phyloP scores from a whole-genome alignment of 2,113 vertebrate species.

The Pardalotus punctatus region DNA sequence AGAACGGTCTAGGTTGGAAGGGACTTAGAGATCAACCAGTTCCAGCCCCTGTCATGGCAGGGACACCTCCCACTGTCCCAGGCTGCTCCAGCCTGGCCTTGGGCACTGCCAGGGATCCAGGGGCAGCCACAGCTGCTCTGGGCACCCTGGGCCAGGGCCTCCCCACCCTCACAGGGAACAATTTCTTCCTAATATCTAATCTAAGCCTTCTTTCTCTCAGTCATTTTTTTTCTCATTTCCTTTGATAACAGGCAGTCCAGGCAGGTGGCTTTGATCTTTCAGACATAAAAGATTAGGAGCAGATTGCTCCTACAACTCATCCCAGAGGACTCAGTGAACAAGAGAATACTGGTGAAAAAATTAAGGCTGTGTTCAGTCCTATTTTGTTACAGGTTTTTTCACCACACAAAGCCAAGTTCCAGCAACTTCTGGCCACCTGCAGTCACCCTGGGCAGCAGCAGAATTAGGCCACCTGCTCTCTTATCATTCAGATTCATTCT shows the following conservation, averaged over 20 bases:
- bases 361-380: not conserved
- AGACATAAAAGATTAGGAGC: not conserved
- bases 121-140: not conserved
- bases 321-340: not conserved
- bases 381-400: not conserved
- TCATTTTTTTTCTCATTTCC: not conserved
- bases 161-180: rapidly evolving
- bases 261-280: not conserved
- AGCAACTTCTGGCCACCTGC: not conserved
- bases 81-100: not conserved
- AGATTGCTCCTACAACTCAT: not conserved
- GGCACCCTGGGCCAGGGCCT: not conserved
- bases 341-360: not conserved
- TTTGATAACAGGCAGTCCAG: not conserved
- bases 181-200: not conserved
- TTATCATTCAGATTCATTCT: not conserved
- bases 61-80: not conserved
- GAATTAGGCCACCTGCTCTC: not conserved
- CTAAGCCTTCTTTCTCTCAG: not conserved
- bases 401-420: not conserved
- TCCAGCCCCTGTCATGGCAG: not conserved
- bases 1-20: not conserved
- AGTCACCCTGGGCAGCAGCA: not conserved
- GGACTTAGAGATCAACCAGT: not conserved
- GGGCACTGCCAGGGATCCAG: not conserved